These are phyloP conservation scores for Leucania comma DNA, from an alignment of 2,888 invertebrate genomes.

Conservation along the genomic window DNA sequence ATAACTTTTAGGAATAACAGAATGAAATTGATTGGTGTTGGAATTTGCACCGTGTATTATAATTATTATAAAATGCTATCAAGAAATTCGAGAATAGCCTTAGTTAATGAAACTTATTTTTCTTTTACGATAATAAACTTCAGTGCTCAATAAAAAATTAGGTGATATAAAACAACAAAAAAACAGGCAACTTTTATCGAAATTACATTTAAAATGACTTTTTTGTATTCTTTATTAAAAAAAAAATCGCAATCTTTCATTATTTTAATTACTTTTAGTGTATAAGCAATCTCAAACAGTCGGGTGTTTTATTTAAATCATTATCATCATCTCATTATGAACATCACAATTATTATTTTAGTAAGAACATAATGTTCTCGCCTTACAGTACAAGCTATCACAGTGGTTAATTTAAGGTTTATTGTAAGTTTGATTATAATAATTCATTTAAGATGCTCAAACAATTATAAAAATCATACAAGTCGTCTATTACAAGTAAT, in stretches of 20 bases:
- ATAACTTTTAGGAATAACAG: slow-evolving; percentile 48
- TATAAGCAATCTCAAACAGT: slow-evolving; percentile 39
- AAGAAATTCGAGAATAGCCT: slow-evolving; percentile 2
- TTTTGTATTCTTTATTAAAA: background rate
- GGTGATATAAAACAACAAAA: background rate
- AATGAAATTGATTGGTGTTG: slow-evolving; percentile 44
- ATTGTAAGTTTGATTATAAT: slow-evolving; percentile 33
- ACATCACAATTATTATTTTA: slow-evolving; percentile 43
- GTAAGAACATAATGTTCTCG: slow-evolving; percentile 47
- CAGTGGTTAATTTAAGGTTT: slow-evolving; percentile 54
- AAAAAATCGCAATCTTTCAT: slow-evolving; percentile 2
- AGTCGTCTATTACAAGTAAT: slow-evolving; percentile 1
- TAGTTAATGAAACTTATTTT: slow-evolving; percentile 3
- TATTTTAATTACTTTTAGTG: slow-evolving; percentile 8
- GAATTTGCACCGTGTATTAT: slow-evolving; percentile 43
- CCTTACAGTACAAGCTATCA: slow-evolving; percentile 70
- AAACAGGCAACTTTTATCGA: background rate
- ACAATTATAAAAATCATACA: slow-evolving; percentile 12
- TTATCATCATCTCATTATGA: slow-evolving; percentile 25
- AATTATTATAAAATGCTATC: slow-evolving; percentile 4
- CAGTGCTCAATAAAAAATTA: slow-evolving; percentile 1
- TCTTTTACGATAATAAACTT: slow-evolving; percentile 12
- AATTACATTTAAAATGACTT: background rate
- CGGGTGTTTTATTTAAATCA: slow-evolving; percentile 22
- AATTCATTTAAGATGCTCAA: slow-evolving; percentile 33